Percentiles rank a stretch among this genome's conserved stretches.
phyloP scores from a whole-genome alignment of 2,797 vertebrate genomes.

The Cephalopachus bancanus region DNA sequence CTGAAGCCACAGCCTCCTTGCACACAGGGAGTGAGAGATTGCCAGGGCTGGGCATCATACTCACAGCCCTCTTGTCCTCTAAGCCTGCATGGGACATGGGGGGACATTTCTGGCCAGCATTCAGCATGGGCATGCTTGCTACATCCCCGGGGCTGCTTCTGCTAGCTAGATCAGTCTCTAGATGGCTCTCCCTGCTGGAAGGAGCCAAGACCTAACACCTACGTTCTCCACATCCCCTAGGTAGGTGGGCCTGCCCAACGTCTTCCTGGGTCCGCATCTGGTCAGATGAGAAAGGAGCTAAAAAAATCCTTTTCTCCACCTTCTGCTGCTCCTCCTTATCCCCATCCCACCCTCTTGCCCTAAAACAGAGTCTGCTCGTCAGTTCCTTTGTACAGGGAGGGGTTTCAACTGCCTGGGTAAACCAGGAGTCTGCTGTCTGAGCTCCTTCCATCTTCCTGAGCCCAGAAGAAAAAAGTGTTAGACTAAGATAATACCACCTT shows the following conservation, averaged over 20 bases:
- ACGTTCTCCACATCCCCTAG: not conserved
- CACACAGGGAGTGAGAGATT: not conserved
- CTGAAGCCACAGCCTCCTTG: not conserved
- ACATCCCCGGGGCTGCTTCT: not conserved
- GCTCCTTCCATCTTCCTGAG: constrained; percentile 78
- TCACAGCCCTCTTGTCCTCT: not conserved
- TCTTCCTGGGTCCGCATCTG: not conserved
- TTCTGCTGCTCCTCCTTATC: not conserved
- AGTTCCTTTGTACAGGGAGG: not conserved
- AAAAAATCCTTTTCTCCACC: not conserved
- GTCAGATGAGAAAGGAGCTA: not conserved
- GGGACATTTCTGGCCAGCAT: not conserved
- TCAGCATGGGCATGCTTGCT: not conserved
- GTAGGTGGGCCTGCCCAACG: not conserved
- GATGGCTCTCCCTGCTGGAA: not conserved
- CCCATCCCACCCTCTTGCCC: not conserved
- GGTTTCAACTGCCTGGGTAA: not conserved
- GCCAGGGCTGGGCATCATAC: not conserved
- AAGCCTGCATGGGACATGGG: not conserved
- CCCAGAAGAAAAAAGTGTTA: constrained; percentile 64
- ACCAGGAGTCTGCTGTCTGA: not conserved
- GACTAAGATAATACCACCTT: constrained; percentile 83
- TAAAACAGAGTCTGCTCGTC: not conserved
- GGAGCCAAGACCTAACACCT: not conserved
- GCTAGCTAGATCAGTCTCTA: not conserved